Percentiles rank a stretch among this genome's conserved stretches.
Evolutionary conservation across 2,797 vertebrate genomes (phyloP).

Genomic region (Falco cherrug): DNA sequence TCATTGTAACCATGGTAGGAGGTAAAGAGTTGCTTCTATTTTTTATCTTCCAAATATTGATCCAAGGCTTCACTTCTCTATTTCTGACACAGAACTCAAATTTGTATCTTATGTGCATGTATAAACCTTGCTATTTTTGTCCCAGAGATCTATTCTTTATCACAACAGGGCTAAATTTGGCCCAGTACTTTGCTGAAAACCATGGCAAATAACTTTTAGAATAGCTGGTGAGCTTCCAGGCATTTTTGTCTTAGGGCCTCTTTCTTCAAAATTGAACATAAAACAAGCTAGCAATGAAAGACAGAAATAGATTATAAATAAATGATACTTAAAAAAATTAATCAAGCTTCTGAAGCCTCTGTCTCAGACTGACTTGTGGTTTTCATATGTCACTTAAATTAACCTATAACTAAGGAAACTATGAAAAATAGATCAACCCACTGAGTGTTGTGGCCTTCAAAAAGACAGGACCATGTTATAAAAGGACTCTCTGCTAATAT

Average conservation of each 20-base stretch:
- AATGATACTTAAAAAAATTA: background rate
- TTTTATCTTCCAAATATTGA: background rate
- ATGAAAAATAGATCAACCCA: background rate
- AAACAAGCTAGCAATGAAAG: background rate
- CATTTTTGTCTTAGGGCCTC: background rate
- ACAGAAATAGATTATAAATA: background rate
- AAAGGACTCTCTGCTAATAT: constrained; percentile 15
- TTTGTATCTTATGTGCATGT: background rate
- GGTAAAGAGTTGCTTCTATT: background rate
- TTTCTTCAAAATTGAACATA: background rate
- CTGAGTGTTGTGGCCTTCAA: background rate
- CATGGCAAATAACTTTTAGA: background rate
- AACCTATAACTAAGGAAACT: background rate
- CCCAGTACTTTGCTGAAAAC: background rate
- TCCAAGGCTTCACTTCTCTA: background rate
- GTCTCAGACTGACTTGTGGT: background rate
- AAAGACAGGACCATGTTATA: background rate
- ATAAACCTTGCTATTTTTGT: background rate
- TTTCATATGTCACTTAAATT: background rate
- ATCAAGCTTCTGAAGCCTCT: background rate
- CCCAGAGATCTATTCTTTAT: background rate
- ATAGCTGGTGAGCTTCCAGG: background rate
- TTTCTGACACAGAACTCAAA: background rate
- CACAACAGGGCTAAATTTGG: background rate
- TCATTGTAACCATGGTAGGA: background rate